phyloP scores from a whole-genome alignment of 2,797 vertebrate species.

The Lithobates pipiens region DNA sequence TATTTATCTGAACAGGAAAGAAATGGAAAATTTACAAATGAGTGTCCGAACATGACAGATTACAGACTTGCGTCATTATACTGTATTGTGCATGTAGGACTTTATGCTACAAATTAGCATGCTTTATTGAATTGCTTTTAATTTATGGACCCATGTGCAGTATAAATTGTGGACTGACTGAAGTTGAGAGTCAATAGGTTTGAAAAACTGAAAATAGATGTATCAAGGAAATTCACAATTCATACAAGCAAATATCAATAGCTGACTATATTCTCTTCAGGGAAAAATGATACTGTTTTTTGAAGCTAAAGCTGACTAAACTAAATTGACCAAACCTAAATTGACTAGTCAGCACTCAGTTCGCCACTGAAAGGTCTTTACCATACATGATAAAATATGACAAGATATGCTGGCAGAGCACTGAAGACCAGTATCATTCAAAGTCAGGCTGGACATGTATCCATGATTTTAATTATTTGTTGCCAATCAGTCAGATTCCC shows the following conservation, averaged over 20 bases:
- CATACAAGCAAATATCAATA: constrained; percentile 4
- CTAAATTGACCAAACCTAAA: background rate
- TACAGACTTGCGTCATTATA: constrained; percentile 48
- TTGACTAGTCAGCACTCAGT: background rate
- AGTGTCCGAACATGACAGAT: constrained; percentile 49
- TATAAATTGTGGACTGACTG: constrained; percentile 27
- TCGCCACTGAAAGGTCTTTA: too few relatives aligned
- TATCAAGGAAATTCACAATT: constrained; percentile 28
- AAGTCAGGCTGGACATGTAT: too few relatives aligned
- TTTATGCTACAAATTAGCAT: constrained; percentile 35
- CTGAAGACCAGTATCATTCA: too few relatives aligned
- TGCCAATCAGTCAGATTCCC: too few relatives aligned
- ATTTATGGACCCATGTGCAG: constrained; percentile 34
- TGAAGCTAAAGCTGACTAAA: background rate
- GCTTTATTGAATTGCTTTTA: constrained; percentile 39
- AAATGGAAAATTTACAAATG: constrained; percentile 62
- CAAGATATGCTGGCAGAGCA: too few relatives aligned
- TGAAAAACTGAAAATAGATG: constrained; percentile 25
- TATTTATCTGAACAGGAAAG: constrained; percentile 60
- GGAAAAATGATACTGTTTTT: background rate
- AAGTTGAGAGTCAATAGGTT: constrained; percentile 9
- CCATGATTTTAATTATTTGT: too few relatives aligned
- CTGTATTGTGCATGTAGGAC: constrained; percentile 24
- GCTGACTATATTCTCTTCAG: background rate
- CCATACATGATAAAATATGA: too few relatives aligned